Evolutionary conservation across 2,888 invertebrate species (phyloP).

Genomic region (Uloborus plumipes): DNA sequence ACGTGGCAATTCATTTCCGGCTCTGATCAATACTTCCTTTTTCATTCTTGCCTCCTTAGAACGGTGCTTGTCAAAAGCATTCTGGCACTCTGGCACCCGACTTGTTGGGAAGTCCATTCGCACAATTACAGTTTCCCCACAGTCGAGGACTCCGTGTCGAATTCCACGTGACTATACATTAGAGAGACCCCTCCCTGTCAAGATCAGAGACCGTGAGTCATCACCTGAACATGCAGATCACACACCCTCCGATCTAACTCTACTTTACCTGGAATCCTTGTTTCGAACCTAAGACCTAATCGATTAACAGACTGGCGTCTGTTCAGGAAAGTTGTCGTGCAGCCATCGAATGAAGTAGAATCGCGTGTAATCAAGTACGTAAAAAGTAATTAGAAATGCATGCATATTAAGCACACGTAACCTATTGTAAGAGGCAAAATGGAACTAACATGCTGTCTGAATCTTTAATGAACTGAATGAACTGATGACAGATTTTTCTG

Average conservation of each 20-base stretch:
- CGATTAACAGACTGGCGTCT: not conserved
- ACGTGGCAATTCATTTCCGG: no score
- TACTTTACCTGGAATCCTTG: constrained; percentile 34
- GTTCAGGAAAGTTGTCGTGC: no score
- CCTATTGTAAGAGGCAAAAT: not conserved
- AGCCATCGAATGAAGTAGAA: constrained; percentile 1
- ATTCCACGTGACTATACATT: constrained; percentile 43
- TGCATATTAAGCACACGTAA: constrained; percentile 4
- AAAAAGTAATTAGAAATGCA: constrained; percentile 11
- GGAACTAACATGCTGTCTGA: not conserved
- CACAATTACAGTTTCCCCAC: constrained; percentile 16
- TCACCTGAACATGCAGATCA: constrained; percentile 40
- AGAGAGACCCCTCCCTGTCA: constrained; percentile 28
- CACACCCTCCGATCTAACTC: constrained; percentile 24
- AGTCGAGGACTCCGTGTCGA: constrained; percentile 4
- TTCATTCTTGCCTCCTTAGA: not conserved
- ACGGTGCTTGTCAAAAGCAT: constrained; percentile 25
- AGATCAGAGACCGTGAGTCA: constrained; percentile 35
- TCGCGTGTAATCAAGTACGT: constrained; percentile 9
- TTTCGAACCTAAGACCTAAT: not conserved
- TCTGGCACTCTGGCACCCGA: not conserved
- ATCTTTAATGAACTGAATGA: not conserved
- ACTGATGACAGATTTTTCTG: no score
- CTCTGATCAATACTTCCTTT: not conserved
- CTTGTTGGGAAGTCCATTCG: constrained; percentile 28